A percentile compares a stretch with the other conserved stretches of the same genome.
phyloP scores from a whole-genome alignment of 2,113 vertebrate species.

The Muntiacus reevesi region DNA sequence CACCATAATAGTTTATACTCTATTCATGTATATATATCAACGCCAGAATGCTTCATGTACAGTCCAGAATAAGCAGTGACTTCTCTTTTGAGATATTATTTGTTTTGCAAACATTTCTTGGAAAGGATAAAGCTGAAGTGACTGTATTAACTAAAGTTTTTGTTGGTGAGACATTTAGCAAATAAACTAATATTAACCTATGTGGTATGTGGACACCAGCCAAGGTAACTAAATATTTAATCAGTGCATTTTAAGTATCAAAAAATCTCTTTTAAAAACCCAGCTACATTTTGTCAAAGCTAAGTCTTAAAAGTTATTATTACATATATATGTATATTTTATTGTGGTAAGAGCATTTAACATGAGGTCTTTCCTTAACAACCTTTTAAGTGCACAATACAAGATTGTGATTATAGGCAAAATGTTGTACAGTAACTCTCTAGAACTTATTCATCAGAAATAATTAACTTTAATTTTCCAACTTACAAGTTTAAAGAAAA shows the following conservation, averaged over 20 bases:
- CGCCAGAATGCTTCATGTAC: neutral
- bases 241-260: neutral
- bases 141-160: neutral
- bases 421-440: neutral
- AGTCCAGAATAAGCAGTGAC: neutral
- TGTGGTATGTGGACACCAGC: neutral
- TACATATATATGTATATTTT: neutral
- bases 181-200: neutral
- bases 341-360: neutral
- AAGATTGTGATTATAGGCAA: neutral
- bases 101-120: neutral
- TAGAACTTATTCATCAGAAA: neutral
- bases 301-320: neutral
- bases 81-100: neutral
- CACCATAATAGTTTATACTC: neutral
- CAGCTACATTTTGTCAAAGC: neutral
- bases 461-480: neutral
- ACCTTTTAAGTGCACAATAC: neutral
- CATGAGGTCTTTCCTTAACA: neutral
- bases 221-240: neutral
- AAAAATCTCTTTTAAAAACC: neutral
- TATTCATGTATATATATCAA: neutral
- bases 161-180: neutral
- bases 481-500: neutral
- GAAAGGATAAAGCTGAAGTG: constrained; percentile 9